Base-by-base conservation (phyloP, 2,888 invertebrate genomes). In the Pheosia tremula region DNA sequence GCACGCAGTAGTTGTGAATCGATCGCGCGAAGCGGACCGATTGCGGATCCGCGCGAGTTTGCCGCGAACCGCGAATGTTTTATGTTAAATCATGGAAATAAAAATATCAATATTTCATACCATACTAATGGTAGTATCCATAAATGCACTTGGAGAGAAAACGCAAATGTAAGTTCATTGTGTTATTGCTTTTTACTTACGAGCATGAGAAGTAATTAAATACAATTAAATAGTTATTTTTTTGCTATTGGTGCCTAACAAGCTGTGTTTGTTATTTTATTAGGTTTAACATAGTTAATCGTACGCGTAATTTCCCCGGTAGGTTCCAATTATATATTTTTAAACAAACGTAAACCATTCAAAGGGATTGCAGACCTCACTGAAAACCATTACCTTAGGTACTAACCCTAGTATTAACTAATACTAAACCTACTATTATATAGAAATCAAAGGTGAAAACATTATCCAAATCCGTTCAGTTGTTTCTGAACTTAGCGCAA, bases 11-110 rank as follows among this genome's bases (percentile, higher is more conserved):
- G 81, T 83, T 71, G 84, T 81, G 82, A 80, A 84, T 76, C 85
- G 75, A 84, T 84, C 85, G 81, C 84, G 87, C 87, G 84, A 81
- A 81, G 78, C 87, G 84, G 87, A 87, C 91, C 85, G 81, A 68
- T 83, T 77, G 82, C 81, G 77, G 68, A 75, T 70, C 72, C 65
- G 77, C 82, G 82, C 78, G 69, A 74, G 66, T 71, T 63, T 75
- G 60, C 68, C 78, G 77, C 78, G 78, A 77, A 78, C 83, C 78
- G 80, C 64, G 63, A 75, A 86, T 89, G 88, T 83, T 78, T 77
- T 75, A 77, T 79, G 52, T 75, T 79, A 75, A 79, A 88, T 75
- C 72, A 92, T 92, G 91, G 82, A 81, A 76, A 74, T 80, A 75
- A 87, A 81, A 82, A 83, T 81, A 72, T 71, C 82, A 71, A 68